These are phyloP conservation scores for Anseranas semipalmata DNA, from an alignment of 2,113 vertebrate genomes.

Conservation along the genomic window DNA sequence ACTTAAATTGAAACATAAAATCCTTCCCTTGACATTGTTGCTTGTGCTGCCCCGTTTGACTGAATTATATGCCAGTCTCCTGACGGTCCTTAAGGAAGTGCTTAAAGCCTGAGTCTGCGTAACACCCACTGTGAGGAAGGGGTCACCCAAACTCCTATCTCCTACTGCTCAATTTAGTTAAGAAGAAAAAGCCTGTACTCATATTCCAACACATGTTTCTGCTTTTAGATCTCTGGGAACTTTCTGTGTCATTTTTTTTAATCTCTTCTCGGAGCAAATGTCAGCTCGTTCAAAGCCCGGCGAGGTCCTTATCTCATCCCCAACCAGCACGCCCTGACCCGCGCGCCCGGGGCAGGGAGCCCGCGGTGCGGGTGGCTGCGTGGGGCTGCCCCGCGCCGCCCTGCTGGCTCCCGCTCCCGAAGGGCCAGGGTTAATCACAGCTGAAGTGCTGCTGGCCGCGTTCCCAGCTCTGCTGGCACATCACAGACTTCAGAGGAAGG, in stretches of 20 bases:
- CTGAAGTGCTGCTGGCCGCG: not conserved
- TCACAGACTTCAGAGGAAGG: fast-evolving
- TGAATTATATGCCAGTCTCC: conserved; percentile 23
- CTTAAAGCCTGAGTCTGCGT: not conserved
- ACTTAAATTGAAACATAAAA: conserved; percentile 57
- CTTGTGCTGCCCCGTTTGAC: conserved; percentile 35
- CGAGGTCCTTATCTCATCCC: not conserved
- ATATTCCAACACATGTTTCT: conserved; percentile 65
- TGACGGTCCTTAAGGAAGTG: conserved; percentile 50
- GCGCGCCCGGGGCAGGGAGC: not conserved
- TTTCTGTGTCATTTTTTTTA: not conserved
- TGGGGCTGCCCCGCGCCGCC: not conserved
- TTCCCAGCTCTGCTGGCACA: not conserved
- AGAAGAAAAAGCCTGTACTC: not conserved
- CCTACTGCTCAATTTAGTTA: conserved; percentile 16
- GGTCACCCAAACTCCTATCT: conserved; percentile 35
- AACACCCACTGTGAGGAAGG: conserved; percentile 36
- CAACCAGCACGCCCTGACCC: not conserved
- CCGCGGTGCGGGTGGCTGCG: not conserved
- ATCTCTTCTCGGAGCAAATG: not conserved
- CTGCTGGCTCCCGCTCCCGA: not conserved
- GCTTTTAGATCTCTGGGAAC: conserved; percentile 43
- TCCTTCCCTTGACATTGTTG: conserved; percentile 37
- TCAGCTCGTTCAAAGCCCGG: not conserved
- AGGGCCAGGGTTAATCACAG: not conserved